phyloP scores from a whole-genome alignment of 2,113 vertebrate species.

The Limanda limanda region DNA sequence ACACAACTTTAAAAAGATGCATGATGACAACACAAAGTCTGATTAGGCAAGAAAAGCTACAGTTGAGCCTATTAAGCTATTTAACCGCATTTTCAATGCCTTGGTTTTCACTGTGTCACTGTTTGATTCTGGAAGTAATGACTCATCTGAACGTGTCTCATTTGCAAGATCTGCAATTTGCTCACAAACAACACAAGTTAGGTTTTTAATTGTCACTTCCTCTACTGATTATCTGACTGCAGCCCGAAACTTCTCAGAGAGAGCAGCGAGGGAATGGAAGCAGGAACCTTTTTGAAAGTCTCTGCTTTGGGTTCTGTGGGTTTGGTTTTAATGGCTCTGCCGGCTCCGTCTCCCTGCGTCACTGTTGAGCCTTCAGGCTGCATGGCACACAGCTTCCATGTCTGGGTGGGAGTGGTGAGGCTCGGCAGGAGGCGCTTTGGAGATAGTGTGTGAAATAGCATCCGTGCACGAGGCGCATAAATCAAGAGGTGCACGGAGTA shows the following conservation, averaged over 20 bases:
- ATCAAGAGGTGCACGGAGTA: background rate
- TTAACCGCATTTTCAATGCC: background rate
- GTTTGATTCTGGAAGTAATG: background rate
- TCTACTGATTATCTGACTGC: background rate
- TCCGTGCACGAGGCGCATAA: slow-evolving; percentile 12
- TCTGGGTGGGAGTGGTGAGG: slow-evolving; percentile 32
- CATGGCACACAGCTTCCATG: slow-evolving; percentile 2
- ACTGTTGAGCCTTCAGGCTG: slow-evolving; percentile 43
- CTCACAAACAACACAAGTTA: slow-evolving; percentile 12
- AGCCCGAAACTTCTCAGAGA: slow-evolving; percentile 40
- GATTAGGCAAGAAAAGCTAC: no score
- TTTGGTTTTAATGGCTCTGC: slow-evolving; percentile 45
- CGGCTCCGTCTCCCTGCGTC: slow-evolving; percentile 49
- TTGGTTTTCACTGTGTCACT: background rate
- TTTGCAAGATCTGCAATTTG: background rate
- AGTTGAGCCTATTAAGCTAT: no score
- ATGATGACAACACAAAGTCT: no score
- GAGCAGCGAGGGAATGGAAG: slow-evolving; percentile 15
- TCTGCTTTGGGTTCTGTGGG: slow-evolving; percentile 3
- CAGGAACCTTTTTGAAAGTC: slow-evolving; percentile 39
- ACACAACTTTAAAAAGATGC: no score
- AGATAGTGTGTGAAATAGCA: slow-evolving; percentile 39
- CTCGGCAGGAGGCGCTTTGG: slow-evolving; percentile 21
- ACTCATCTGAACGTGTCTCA: background rate
- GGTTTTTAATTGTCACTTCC: slow-evolving; percentile 21